Percentiles rank a stretch among this genome's conserved stretches.
Conservation (phyloP, 2,113 vertebrate genomes). For the Butorides virescens region DNA sequence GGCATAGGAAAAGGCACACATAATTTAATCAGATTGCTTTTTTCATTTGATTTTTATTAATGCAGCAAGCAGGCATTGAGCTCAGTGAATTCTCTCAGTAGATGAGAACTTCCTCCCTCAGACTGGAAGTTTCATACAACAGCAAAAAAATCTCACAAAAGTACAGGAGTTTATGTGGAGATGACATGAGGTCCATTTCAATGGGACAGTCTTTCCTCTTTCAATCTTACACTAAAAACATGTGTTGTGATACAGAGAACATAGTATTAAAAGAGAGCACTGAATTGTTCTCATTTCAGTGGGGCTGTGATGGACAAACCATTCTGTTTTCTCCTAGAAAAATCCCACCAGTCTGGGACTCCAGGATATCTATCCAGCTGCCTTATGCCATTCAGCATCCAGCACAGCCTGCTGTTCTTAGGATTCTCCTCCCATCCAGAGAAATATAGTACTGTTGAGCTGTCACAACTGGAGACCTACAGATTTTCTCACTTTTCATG, state of each 20-base stretch:
- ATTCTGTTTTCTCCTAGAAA: not conserved
- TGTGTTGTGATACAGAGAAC: not conserved
- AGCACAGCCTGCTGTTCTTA: not conserved
- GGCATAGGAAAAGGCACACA: conserved; percentile 69
- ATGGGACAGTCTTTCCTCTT: not conserved
- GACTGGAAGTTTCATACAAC: conserved; percentile 20
- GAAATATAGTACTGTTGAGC: not conserved
- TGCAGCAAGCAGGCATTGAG: conserved; percentile 43
- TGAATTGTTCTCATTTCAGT: not conserved
- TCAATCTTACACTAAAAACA: not conserved
- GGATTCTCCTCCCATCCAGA: not conserved
- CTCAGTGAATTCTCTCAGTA: not conserved
- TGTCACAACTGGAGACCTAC: not conserved
- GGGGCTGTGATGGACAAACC: not conserved
- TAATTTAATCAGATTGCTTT: conserved; percentile 81
- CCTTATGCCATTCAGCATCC: not conserved
- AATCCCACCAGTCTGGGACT: not conserved
- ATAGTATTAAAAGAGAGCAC: not conserved
- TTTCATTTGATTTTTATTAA: conserved; percentile 80
- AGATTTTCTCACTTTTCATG: not conserved
- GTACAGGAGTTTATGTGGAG: not conserved
- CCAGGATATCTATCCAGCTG: not conserved
- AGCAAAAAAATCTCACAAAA: not conserved
- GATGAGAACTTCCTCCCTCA: not conserved
- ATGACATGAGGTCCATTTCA: not conserved